Evolutionary conservation across 2,113 vertebrate genomes (phyloP).

Genomic region (Copsychus sechellarum): DNA sequence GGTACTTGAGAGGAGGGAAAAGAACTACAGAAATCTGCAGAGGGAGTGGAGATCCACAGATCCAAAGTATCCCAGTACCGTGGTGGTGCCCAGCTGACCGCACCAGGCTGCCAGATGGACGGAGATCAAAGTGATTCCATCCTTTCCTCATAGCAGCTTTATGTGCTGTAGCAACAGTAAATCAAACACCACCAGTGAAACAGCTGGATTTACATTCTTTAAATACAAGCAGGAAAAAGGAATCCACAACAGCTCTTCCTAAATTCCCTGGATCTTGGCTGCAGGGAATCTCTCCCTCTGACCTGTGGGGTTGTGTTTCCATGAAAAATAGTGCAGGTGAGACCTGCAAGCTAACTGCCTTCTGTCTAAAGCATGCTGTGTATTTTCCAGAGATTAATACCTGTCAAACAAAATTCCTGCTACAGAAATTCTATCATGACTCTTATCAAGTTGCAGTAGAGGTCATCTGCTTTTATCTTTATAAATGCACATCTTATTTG

Average conservation of each 20-base stretch:
- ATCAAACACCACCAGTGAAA: background rate
- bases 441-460: background rate
- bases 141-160: background rate
- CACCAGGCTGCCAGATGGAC: background rate
- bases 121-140: background rate
- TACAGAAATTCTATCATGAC: background rate
- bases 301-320: background rate
- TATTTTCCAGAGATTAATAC: background rate
- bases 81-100: background rate
- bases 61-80: fast-evolving
- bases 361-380: background rate
- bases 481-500: background rate
- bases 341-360: background rate
- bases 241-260: background rate
- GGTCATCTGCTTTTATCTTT: background rate
- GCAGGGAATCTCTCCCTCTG: background rate
- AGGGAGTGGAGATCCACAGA: background rate
- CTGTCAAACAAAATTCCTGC: background rate
- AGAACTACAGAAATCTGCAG: background rate
- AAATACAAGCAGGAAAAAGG: background rate
- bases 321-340: background rate
- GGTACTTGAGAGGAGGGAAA: background rate
- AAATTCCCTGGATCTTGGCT: background rate
- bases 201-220: background rate
- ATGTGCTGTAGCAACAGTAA: background rate